phyloP scores from a whole-genome alignment of 2,113 vertebrate genomes.

The Neogale vison region DNA sequence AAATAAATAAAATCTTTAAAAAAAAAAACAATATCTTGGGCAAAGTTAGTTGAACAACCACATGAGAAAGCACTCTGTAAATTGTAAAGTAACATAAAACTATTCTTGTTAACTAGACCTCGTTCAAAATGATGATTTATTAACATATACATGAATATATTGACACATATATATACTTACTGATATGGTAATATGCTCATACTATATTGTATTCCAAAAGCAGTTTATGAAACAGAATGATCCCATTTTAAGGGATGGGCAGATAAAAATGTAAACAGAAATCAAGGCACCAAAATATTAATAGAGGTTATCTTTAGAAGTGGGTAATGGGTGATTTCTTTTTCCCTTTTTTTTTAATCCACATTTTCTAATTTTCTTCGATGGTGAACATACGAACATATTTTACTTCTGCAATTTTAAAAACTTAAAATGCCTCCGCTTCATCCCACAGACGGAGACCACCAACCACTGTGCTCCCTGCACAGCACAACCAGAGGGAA shows the following conservation, averaged over 20 bases:
- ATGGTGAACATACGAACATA: background rate
- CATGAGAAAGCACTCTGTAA: background rate
- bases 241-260: background rate
- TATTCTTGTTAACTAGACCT: background rate
- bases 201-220: background rate
- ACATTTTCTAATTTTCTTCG: background rate
- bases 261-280: background rate
- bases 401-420: background rate
- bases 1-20: background rate
- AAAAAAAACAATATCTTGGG: background rate
- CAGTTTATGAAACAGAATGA: constrained; percentile 29
- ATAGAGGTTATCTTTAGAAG: background rate
- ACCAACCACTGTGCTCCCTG: background rate
- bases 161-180: background rate
- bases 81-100: background rate
- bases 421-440: background rate
- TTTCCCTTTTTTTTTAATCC: background rate
- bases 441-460: background rate
- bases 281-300: background rate
- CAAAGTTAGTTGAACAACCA: background rate
- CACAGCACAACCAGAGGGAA: background rate
- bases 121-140: background rate
- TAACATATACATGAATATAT: background rate
- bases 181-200: background rate
- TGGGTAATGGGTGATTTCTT: background rate